Percentiles rank a stretch among this genome's conserved stretches.
phyloP scores from a whole-genome alignment of 2,888 invertebrate genomes.

The Acrobasis repandana region DNA sequence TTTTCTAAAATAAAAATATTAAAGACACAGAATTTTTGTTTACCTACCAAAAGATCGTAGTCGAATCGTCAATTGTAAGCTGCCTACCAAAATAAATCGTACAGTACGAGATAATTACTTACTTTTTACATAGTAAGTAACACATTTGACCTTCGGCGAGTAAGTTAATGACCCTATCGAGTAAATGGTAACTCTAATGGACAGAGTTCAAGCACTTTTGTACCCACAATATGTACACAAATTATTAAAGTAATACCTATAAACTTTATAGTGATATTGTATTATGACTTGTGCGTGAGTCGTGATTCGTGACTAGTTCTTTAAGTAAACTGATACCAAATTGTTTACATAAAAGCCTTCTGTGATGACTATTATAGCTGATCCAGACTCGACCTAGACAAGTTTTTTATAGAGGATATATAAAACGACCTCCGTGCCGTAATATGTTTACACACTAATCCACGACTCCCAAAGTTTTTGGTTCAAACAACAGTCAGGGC shows the following conservation, averaged over 20 bases:
- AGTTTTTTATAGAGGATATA: background rate
- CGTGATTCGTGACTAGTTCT: conserved; percentile 8
- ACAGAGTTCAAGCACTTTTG: conserved; percentile 38
- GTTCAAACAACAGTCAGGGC: no score
- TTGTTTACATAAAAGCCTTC: background rate
- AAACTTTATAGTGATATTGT: conserved; percentile 8
- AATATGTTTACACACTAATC: no score
- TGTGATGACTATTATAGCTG: background rate
- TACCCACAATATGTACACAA: conserved; percentile 22
- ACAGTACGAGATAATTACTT: conserved; percentile 37
- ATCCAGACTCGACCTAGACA: background rate
- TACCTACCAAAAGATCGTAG: background rate
- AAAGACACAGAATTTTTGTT: no score
- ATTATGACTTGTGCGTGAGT: background rate
- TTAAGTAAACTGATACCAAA: background rate
- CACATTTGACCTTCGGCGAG: conserved; percentile 38
- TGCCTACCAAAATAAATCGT: conserved; percentile 31
- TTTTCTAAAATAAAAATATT: no score
- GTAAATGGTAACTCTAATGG: conserved; percentile 41
- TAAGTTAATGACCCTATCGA: conserved; percentile 44
- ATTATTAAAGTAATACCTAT: conserved; percentile 20
- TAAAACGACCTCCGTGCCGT: no score
- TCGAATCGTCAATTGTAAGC: conserved; percentile 29
- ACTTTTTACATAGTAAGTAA: conserved; percentile 37
- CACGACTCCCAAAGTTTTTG: no score